Conservation (phyloP, 2,888 invertebrate genomes). For the Plebejus anna region DNA sequence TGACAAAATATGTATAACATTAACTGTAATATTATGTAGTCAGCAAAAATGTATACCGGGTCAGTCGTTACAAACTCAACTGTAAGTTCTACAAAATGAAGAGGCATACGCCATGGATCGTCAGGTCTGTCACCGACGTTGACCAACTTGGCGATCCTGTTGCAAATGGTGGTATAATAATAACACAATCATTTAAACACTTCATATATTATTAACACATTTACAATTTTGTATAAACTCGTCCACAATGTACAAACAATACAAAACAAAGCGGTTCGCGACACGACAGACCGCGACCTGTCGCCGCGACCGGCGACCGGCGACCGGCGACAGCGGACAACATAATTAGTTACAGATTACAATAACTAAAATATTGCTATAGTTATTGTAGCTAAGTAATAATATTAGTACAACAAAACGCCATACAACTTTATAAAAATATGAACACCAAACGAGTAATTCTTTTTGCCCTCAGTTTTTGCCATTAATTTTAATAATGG, state of each 20-base stretch:
- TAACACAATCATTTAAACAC: not conserved
- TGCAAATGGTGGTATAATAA: not conserved
- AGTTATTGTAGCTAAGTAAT: too few relatives aligned
- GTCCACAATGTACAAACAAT: not conserved
- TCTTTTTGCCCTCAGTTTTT: not conserved
- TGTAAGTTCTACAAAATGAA: too few relatives aligned
- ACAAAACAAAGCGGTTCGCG: not conserved
- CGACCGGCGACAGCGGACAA: not conserved
- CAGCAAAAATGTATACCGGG: too few relatives aligned
- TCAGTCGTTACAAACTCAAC: too few relatives aligned
- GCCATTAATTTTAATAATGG: not conserved
- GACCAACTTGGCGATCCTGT: too few relatives aligned
- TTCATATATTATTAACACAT: not conserved
- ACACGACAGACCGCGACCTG: not conserved
- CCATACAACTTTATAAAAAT: not conserved
- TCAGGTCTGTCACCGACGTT: too few relatives aligned
- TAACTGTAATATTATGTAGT: too few relatives aligned
- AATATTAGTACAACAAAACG: not conserved
- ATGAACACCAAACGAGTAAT: not conserved
- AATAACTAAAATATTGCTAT: too few relatives aligned
- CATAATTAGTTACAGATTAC: not conserved
- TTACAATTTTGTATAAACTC: slow-evolving; percentile 1
- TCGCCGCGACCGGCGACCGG: not conserved
- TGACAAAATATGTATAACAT: too few relatives aligned
- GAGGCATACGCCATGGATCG: too few relatives aligned